Evolutionary conservation across 2,888 invertebrate genomes (phyloP).

Genomic region (Sinotaia quadrata): DNA sequence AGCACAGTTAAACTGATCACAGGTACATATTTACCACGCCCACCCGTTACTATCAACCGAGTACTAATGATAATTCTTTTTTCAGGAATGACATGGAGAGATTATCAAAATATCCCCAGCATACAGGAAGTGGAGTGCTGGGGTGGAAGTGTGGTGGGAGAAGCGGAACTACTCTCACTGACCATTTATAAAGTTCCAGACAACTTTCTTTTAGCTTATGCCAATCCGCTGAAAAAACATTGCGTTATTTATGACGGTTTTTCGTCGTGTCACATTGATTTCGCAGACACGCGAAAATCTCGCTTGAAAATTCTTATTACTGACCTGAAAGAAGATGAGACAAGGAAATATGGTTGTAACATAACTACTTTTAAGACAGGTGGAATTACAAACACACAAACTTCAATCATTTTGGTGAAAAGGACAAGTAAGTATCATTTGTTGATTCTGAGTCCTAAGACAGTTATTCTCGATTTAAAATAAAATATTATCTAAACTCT

Average conservation of each 20-base stretch:
- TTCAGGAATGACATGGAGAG: constrained; percentile 18
- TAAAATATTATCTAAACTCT: too few species aligned
- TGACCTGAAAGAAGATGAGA: constrained; percentile 4
- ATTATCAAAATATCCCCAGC: constrained; percentile 20
- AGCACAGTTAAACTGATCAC: too few species aligned
- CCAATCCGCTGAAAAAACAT: constrained; percentile 8
- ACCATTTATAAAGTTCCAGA: neutral
- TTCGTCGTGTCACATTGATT: neutral
- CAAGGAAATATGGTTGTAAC: constrained; percentile 13
- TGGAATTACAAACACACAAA: neutral
- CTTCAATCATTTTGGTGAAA: constrained; percentile 1
- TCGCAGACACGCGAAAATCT: neutral
- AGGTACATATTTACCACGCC: too few species aligned
- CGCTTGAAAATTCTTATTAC: constrained; percentile 3
- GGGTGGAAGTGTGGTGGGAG: neutral
- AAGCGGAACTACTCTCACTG: constrained; percentile 7
- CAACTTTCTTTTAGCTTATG: neutral
- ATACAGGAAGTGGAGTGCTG: constrained; percentile 22
- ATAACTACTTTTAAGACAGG: constrained; percentile 10
- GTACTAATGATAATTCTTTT: neutral
- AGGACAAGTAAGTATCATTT: constrained; percentile 10
- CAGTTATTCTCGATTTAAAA: too few species aligned
- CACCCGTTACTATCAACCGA: too few species aligned
- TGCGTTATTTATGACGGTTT: constrained; percentile 14
- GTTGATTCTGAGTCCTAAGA: too few species aligned